Percentiles rank a stretch among this genome's conserved stretches.
Conservation (phyloP, 2,797 vertebrate genomes). For the Danio choprae region DNA sequence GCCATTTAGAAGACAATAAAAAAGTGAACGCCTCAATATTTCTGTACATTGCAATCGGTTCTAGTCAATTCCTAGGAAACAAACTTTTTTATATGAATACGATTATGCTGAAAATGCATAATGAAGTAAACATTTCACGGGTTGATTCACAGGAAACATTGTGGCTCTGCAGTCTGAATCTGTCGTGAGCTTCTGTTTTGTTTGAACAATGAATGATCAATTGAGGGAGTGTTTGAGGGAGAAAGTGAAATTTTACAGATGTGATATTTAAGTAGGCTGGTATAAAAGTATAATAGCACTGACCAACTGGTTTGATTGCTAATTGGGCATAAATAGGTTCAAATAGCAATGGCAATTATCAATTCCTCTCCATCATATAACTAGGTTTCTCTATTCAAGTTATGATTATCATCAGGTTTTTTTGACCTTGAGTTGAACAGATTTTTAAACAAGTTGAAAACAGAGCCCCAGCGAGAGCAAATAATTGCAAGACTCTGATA, state of each 20-base stretch:
- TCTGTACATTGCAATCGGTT: neutral
- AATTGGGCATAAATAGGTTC: neutral
- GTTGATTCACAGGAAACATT: neutral
- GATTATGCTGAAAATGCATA: neutral
- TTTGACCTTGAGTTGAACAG: constrained; percentile 8
- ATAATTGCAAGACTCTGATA: constrained; percentile 16
- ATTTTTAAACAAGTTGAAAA: constrained; percentile 3
- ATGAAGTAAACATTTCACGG: neutral
- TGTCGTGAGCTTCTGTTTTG: neutral
- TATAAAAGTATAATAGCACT: no score
- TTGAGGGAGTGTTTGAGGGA: no score
- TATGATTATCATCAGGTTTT: neutral
- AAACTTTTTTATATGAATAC: neutral
- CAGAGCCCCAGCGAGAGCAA: neutral
- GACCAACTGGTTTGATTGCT: neutral
- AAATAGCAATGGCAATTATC: neutral
- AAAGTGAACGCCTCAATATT: neutral
- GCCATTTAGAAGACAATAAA: neutral
- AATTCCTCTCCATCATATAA: neutral
- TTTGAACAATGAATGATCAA: no score
- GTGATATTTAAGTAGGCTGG: no score
- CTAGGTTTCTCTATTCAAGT: neutral
- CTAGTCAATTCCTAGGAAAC: neutral
- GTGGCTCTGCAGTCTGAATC: neutral
- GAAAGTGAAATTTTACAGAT: no score